Evolutionary conservation across 1,140 invertebrate species (phyloP), one percentile per base, ranked within the genome.

Genomic region (Nephotettix cincticeps): DNA sequence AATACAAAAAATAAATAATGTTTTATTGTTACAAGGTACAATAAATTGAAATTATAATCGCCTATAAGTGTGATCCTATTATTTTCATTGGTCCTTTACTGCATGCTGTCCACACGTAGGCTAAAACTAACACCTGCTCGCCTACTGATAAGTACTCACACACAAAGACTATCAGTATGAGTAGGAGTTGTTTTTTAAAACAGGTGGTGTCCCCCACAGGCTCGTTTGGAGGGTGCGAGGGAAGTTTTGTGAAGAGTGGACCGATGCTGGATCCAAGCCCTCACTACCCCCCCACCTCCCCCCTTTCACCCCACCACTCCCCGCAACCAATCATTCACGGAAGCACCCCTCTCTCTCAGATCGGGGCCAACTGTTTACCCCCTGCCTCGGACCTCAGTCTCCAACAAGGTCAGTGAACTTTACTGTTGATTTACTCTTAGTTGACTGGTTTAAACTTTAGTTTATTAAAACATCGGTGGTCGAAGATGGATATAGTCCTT

Each of bases 341-440:
- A 36, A 92, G 90, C 68, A 94, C 93, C 40, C 92, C 93, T 1
- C 86, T 95, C 6, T 91, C 91, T 27, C 93, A 95, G 80, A 95
- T 95, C 76, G 93, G 93, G 43, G 88, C 89, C 69, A 87, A 86
- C 77, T 77, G 80, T 36, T 81, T 82, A 40, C 80, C 81, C 25
- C 79, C 81, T 75, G 81, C 78, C 80, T 81, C 78, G 71, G 83
- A 84, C 73, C 82, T 82, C 76, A 84, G 78, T 78, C 81, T 84
- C 76, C 81, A 82, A 47, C 84, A 84, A 82, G 83, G 85, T 86
- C 77, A 76, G 77, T 75, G 9, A 17, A 27, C n/a, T n/a, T n/a
- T n/a, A n/a, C n/a, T n/a, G n/a, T n/a, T n/a, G n/a, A n/a, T n/a
- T n/a, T n/a, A n/a, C n/a, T n/a, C n/a, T n/a, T n/a, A n/a, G n/a